Evolutionary conservation across 2,888 invertebrate species (phyloP), one percentile per base, ranked within the genome.

Genomic region (Diarsia rubi): DNA sequence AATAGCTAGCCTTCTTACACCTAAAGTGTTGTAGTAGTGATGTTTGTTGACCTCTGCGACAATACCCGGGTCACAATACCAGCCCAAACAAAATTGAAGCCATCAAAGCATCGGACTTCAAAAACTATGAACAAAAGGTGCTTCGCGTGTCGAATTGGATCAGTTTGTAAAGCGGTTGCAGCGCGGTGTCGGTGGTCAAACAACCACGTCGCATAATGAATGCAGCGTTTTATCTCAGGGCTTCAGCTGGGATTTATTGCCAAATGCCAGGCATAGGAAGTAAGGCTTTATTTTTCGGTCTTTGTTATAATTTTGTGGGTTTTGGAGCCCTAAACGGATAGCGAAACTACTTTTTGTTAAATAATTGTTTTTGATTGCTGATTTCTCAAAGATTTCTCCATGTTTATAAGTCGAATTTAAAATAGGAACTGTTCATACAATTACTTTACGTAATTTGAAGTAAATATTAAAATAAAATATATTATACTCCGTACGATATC

Each of bases 241-340:
- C 86, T 89, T 86, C 91, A 90, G 90, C 84, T 67, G 66, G 84
- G 89, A 90, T 89, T 90, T 89, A 87, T 84, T 88, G 79, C 80
- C 73, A 73, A 85, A 80, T 82, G 79, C 81, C 59, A 69, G 71
- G 60, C 27, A 47, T 52, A 60, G 65, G 49, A 45, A 37, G 57
- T 24, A 60, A 63, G 62, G 54, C 21, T 69, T 4, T 47, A 63
- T 54, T 64, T 75, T 76, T 59, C 44, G 27, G 16, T 67, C 31
- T 66, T 67, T 82, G 57, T 62, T 9, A 47, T 60, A 24, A 45
- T 66, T 83, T 65, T 60, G 19, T 49, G 27, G 21, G 14, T 49
- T n/a, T 12, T 66, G 21, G 5, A 45, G 37, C 12, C 60, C 45
- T 14, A 47, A 9, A 59, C 9, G 0, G 3, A 27, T 31, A 11